Percentiles rank a stretch among this genome's conserved stretches.
Evolutionary conservation across 2,888 invertebrate genomes (phyloP).

Genomic region (Eristalinus sepulchralis): DNA sequence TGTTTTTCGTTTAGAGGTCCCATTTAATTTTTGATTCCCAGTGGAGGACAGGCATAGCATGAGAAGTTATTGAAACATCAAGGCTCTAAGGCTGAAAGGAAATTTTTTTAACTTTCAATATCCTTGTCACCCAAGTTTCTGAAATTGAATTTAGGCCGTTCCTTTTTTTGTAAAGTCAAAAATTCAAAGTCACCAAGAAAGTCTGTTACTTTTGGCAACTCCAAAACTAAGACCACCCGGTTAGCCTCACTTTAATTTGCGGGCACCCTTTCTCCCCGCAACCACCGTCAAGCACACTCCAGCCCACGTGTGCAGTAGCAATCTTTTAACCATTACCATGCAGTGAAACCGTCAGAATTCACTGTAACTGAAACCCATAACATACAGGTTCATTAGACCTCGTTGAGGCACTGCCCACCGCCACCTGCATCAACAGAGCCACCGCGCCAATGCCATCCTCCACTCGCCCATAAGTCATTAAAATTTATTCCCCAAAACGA

Average conservation of each 20-base stretch:
- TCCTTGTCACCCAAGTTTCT: no score
- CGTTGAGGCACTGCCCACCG: slow-evolving; percentile 24
- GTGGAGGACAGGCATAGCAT: no score
- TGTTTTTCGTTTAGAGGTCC: no score
- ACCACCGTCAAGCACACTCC: background rate
- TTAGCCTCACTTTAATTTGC: background rate
- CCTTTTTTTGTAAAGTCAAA: no score
- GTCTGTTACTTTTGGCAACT: background rate
- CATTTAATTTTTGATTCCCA: no score
- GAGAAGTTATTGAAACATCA: no score
- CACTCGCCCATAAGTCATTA: slow-evolving; percentile 57
- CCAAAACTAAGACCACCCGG: background rate
- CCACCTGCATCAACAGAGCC: slow-evolving; percentile 41
- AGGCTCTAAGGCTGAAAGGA: no score
- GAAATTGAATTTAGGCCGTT: no score
- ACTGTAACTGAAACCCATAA: slow-evolving; percentile 50
- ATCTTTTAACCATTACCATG: slow-evolving; percentile 36
- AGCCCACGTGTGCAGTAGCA: slow-evolving; percentile 30
- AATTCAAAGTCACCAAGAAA: no score
- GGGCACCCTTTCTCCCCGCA: background rate
- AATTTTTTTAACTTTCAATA: no score
- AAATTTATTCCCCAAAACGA: slow-evolving; percentile 64
- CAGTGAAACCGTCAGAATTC: slow-evolving; percentile 48
- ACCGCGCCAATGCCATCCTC: background rate
- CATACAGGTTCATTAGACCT: slow-evolving; percentile 59